Base-by-base conservation (phyloP, 2,113 vertebrate species). In the Chaetodon auriga region DNA sequence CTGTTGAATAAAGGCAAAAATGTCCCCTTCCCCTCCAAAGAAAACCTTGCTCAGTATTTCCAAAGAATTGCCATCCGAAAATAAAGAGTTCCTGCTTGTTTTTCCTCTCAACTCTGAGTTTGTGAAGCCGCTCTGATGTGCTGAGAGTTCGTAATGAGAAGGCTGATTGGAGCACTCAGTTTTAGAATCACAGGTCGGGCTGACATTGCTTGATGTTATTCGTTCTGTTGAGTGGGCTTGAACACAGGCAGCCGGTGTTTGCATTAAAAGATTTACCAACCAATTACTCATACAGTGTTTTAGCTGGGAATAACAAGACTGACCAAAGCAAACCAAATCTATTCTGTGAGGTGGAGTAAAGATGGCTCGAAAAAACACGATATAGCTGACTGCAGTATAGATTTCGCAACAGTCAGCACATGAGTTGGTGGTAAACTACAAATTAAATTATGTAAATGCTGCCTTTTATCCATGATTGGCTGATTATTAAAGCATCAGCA, bases 111-210 rank as follows among this genome's bases (percentile, higher is more conserved):
- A 23, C 48, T 61, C 48, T 19, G 60, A 80, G 57, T 46, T 45
- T 66, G 71, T 78, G 48, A 68, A 69, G 48, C 41, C 49, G 46
- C 72, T 51, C 54, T 82, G 25, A 77, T 62, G 63, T 49, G 43
- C 78, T 53, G 49, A 69, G 49, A 51, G 30, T 64, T 60, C 5
- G 16, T 68, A 75, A 90, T 83, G 65, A 77, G 19, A 68, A 38
- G 36, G 16, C 21, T 65, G 64, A 81, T 75, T 58, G 65, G 25
- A 55, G 54, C 15, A 18, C 6, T 43, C 11, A 30, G 30, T 61
- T 80, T 63, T 41, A 68, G 48, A 87, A 58, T 73, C 68, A 61
- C 49, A 38, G 82, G 83, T 83, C 75, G 80, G 41, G 2, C 51
- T 69, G 53, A 89, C 60, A 71, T 81, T 64, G 63, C 38, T 61